Percentiles rank a stretch among this genome's conserved stretches.
Evolutionary conservation across 2,888 invertebrate species (phyloP).

Genomic region (Eristalinus aeneus): DNA sequence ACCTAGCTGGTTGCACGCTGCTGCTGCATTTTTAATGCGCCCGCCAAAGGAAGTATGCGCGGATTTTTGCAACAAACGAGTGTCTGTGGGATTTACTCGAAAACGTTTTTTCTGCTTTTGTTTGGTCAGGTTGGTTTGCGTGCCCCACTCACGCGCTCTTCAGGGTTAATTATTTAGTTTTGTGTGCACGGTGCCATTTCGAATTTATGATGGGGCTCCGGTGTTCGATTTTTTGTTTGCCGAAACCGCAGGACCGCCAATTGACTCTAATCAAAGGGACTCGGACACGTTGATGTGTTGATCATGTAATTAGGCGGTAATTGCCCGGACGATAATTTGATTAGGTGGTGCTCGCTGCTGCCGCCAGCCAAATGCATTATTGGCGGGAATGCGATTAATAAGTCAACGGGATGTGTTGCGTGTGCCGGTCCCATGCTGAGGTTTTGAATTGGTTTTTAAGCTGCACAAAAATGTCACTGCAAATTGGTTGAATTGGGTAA

Average conservation of each 20-base stretch:
- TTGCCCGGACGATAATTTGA: constrained; percentile 28
- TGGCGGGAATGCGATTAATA: constrained; percentile 3
- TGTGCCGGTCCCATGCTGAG: not conserved
- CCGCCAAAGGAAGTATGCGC: not conserved
- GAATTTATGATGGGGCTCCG: not conserved
- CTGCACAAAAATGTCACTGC: not conserved
- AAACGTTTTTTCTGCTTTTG: not conserved
- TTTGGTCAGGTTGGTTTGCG: not conserved
- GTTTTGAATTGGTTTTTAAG: not conserved
- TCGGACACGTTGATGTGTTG: constrained; percentile 10
- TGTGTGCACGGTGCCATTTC: constrained; percentile 1
- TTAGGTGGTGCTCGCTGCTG: not conserved
- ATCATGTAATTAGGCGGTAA: constrained; percentile 39
- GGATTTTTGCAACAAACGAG: not conserved
- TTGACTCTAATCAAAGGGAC: constrained; percentile 28
- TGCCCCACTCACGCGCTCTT: not conserved
- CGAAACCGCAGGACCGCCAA: not conserved
- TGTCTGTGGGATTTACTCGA: not conserved
- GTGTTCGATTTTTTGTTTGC: not conserved
- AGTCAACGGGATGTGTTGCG: not conserved
- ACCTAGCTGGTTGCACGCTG: not conserved
- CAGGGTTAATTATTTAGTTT: constrained; percentile 36
- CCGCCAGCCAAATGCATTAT: constrained; percentile 24
- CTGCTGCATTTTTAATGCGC: not conserved
- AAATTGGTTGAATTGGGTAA: not conserved